Percentiles rank a stretch among this genome's conserved stretches.
Evolutionary conservation across 2,797 vertebrate species (phyloP).

Genomic region (Petrocephalus sullivani): DNA sequence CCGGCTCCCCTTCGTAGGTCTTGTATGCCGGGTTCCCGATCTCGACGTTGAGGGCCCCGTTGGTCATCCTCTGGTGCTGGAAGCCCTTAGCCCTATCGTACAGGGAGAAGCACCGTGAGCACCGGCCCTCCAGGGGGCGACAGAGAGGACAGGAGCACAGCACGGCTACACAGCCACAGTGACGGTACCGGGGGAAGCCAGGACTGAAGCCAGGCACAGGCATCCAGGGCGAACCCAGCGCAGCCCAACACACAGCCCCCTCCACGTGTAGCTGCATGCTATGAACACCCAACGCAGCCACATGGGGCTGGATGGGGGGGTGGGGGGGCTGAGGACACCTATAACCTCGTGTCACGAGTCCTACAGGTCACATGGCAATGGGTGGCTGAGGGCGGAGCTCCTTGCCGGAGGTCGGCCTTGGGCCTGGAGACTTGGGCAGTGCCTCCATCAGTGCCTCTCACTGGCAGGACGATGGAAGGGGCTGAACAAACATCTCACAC

Average conservation of each 20-base stretch:
- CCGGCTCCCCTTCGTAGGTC: conserved; percentile 86
- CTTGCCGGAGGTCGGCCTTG: not conserved
- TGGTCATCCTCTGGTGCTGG: conserved; percentile 91
- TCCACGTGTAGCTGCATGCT: not conserved
- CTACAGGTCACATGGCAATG: not conserved
- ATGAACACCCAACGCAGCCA: not conserved
- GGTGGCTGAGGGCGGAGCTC: not conserved
- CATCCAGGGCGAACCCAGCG: conserved; percentile 19
- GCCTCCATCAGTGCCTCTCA: conserved; percentile 19
- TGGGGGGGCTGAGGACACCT: not conserved
- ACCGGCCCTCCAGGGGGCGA: not conserved
- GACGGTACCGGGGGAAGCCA: conserved; percentile 15
- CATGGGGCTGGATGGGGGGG: not conserved
- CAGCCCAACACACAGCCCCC: conserved; percentile 28
- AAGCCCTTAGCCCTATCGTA: conserved; percentile 81
- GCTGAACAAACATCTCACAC: conserved; percentile 29
- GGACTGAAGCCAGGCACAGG: conserved; percentile 30
- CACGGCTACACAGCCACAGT: not conserved
- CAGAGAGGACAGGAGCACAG: conserved; percentile 5
- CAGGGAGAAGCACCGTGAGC: not conserved
- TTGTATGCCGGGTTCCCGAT: conserved; percentile 91
- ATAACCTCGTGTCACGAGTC: not conserved
- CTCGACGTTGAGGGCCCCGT: conserved; percentile 90
- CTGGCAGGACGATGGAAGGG: not conserved
- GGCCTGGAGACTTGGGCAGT: conserved; percentile 43